A percentile compares a stretch with the other conserved stretches of the same genome.
These are phyloP conservation scores for Pangasius mekongensis DNA, from an alignment of 2,797 vertebrate species.

Conservation along the genomic window DNA sequence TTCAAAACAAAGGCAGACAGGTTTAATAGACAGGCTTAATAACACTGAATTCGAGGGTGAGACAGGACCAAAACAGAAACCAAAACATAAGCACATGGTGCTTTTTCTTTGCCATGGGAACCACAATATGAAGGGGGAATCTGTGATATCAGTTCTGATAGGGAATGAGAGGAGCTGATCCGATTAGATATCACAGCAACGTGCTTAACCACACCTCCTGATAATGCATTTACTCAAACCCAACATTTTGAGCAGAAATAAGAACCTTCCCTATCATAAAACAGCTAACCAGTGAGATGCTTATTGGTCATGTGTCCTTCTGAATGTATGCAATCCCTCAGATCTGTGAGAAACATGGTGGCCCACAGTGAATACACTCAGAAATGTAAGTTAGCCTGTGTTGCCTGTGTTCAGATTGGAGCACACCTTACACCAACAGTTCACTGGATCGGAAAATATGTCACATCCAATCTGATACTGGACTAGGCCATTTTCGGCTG, in stretches of 20 bases:
- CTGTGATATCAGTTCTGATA: not conserved
- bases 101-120: not conserved
- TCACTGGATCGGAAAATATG: not conserved
- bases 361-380: not conserved
- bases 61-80: not conserved
- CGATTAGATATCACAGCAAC: not conserved
- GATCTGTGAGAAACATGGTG: not conserved
- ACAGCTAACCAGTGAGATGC: not conserved
- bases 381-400: not conserved
- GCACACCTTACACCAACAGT: not conserved
- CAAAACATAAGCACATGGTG: too few species aligned
- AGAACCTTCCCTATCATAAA: not conserved
- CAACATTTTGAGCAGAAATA: not conserved
- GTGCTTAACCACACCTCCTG: not conserved
- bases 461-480: not conserved
- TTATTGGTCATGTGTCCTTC: not conserved
- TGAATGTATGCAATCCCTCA: not conserved
- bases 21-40: not conserved
- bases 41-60: not conserved
- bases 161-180: not conserved
- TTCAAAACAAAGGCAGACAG: not conserved
- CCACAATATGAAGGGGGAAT: not conserved
- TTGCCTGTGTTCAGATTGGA: not conserved
- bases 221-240: not conserved
- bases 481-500: not conserved